Evolutionary conservation across 2,888 invertebrate species (phyloP).

Genomic region (Acrobasis consociella): DNA sequence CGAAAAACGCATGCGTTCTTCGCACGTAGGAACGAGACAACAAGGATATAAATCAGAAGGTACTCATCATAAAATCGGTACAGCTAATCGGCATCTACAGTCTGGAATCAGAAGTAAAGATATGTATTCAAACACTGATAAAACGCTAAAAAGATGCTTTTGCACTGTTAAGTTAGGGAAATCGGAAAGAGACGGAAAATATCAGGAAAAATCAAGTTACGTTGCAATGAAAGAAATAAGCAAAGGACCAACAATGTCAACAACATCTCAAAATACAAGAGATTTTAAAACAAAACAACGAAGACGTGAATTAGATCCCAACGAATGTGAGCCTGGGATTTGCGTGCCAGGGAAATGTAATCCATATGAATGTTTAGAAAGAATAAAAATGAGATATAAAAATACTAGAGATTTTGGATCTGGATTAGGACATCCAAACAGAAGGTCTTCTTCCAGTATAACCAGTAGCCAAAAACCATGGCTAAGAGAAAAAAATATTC

Average conservation of each 20-base stretch:
- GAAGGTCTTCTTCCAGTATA: constrained; percentile 31
- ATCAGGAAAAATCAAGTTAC: neutral
- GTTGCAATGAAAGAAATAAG: neutral
- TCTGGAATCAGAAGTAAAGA: neutral
- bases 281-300: neutral
- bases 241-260: neutral
- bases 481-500: constrained; percentile 27
- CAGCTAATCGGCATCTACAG: neutral
- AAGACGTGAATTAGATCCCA: constrained; percentile 1
- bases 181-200: neutral
- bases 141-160: constrained; percentile 10
- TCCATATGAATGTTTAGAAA: constrained; percentile 41
- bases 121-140: constrained; percentile 29
- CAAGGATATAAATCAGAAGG: neutral
- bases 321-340: constrained; percentile 41
- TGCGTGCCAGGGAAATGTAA: constrained; percentile 47
- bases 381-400: constrained; percentile 33
- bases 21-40: neutral
- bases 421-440: constrained; percentile 26
- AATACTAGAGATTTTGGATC: constrained; percentile 32
- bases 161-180: constrained; percentile 13
- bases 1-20: neutral
- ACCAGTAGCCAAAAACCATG: constrained; percentile 26
- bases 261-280: constrained; percentile 16
- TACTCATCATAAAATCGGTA: neutral